phyloP scores from a whole-genome alignment of 2,888 invertebrate species.

The Octonoba sinensis region DNA sequence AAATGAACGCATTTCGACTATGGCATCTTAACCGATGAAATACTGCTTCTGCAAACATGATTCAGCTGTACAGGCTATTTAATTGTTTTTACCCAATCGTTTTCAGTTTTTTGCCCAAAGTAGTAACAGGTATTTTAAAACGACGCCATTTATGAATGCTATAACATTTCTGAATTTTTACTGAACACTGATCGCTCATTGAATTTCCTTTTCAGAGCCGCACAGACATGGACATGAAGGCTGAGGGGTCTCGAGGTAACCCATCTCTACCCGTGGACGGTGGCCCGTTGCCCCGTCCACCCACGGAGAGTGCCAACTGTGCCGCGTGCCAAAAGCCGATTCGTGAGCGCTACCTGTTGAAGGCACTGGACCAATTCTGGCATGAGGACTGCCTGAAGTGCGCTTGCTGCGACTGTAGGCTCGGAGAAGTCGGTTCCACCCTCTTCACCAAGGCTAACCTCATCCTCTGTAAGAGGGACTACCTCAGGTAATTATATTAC shows the following conservation, averaged over 20 bases:
- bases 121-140: too few species aligned
- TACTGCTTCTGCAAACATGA: too few species aligned
- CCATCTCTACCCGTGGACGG: constrained; percentile 45
- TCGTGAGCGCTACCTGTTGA: constrained; percentile 78
- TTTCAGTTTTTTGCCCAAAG: too few species aligned
- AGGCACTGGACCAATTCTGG: constrained; percentile 91
- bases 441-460: constrained; percentile 91
- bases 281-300: constrained; percentile 24
- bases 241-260: constrained; percentile 48
- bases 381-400: constrained; percentile 94
- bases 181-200: too few species aligned
- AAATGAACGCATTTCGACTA: too few species aligned
- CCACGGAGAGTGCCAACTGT: constrained; percentile 64
- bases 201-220: constrained; percentile 6
- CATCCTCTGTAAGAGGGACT: constrained; percentile 91
- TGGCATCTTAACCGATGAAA: too few species aligned
- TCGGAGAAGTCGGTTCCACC: constrained; percentile 92
- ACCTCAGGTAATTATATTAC: constrained; percentile 80
- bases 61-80: too few species aligned
- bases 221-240: constrained; percentile 62
- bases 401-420: constrained; percentile 90
- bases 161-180: too few species aligned
- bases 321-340: constrained; percentile 67
- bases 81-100: too few species aligned
- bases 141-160: too few species aligned